These are phyloP conservation scores for Bombus affinis DNA, from an alignment of 1,140 invertebrate species.

Conservation along the genomic window DNA sequence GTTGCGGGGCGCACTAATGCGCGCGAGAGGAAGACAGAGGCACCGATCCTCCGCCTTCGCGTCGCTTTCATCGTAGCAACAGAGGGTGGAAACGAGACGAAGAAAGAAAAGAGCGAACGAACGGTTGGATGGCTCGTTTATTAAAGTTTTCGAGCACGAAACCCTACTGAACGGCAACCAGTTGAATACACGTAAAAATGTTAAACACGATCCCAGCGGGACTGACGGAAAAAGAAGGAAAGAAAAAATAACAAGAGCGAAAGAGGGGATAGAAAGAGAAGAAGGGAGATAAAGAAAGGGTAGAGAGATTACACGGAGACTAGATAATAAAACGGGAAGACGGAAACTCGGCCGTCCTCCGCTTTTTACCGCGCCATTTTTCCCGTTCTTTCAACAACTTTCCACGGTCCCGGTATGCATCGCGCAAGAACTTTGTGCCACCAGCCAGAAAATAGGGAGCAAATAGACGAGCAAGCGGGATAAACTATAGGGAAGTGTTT, in stretches of 20 bases:
- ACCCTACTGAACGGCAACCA: conserved; percentile 41
- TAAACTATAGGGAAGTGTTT: conserved; percentile 10
- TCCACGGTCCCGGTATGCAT: neutral
- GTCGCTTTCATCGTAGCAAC: conserved; percentile 27
- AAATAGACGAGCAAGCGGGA: neutral
- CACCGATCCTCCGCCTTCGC: neutral
- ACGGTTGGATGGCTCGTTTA: conserved; percentile 41
- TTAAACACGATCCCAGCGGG: conserved; percentile 10
- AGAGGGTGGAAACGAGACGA: conserved; percentile 14
- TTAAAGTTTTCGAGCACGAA: conserved; percentile 51
- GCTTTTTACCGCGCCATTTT: conserved; percentile 28
- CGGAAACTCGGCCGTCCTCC: conserved; percentile 14
- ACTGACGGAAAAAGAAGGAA: neutral
- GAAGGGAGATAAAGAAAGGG: neutral
- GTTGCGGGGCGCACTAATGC: neutral
- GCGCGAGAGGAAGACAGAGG: neutral
- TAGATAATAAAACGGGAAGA: conserved; percentile 23
- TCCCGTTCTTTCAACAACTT: conserved; percentile 27
- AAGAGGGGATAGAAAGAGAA: too few species aligned
- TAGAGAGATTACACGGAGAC: neutral
- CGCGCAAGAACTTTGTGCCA: conserved; percentile 11
- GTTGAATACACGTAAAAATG: conserved; percentile 52
- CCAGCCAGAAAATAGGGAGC: conserved; percentile 8
- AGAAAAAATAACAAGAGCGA: too few species aligned
- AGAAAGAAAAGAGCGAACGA: conserved; percentile 6